Evolutionary conservation across 2,113 vertebrate genomes (phyloP).

Genomic region (Danio rerio): GRCz12tu NC_133190.1:14120001-14120500

Average conservation of each 20-base stretch:
- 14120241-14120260: constrained; percentile 23
- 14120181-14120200: constrained; percentile 22
- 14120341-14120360: constrained; percentile 69
- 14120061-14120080: constrained; percentile 25
- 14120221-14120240: constrained; percentile 50
- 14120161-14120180: constrained; percentile 8
- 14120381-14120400: constrained; percentile 45
- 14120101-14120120: constrained; percentile 40
- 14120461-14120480: constrained; percentile 47
- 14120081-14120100: constrained; percentile 47
- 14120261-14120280: constrained; percentile 34
- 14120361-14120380: constrained; percentile 72
- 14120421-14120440: constrained; percentile 68
- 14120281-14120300: constrained; percentile 48
- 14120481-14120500: constrained; percentile 22
- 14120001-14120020: constrained; percentile 48
- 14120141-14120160: neutral
- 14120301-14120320: constrained; percentile 62
- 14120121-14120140: constrained; percentile 13
- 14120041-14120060: constrained; percentile 37
- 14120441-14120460: constrained; percentile 63
- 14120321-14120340: constrained; percentile 70
- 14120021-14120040: constrained; percentile 44
- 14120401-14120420: constrained; percentile 62
- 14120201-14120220: constrained; percentile 26